These are phyloP conservation scores for Trisateles emortualis DNA, from an alignment of 2,888 invertebrate species.

Conservation along the genomic window DNA sequence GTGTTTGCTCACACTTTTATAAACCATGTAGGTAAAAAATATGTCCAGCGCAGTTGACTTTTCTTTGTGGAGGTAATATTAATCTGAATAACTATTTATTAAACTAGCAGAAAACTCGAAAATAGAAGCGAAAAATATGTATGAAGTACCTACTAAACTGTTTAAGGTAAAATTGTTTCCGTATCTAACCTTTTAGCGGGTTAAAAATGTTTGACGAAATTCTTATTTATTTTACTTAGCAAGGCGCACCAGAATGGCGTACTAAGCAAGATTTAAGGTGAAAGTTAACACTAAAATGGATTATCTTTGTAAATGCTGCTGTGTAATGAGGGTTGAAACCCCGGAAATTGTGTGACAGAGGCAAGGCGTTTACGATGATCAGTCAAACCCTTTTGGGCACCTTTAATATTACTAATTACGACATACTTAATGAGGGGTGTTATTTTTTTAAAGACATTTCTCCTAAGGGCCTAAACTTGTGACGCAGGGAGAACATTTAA, in stretches of 20 bases:
- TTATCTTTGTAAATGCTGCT: slow-evolving; percentile 6
- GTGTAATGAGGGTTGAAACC: background rate
- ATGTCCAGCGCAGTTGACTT: too few species aligned
- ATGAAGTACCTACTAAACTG: background rate
- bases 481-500: too few species aligned
- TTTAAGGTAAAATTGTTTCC: too few species aligned
- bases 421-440: background rate
- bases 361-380: background rate
- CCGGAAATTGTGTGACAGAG: background rate
- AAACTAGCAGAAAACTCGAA: background rate
- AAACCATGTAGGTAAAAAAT: too few species aligned
- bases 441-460: too few species aligned
- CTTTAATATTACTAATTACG: background rate
- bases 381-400: background rate
- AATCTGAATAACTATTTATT: background rate
- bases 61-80: too few species aligned
- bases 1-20: too few species aligned
- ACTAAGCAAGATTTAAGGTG: slow-evolving; percentile 8
- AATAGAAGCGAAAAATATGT: background rate
- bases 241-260: background rate
- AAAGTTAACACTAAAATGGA: slow-evolving; percentile 7
- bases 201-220: slow-evolving; percentile 1
- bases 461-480: too few species aligned
- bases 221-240: slow-evolving; percentile 6
- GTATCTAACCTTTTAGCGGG: slow-evolving; percentile 4